Evolutionary conservation across 2,113 vertebrate genomes (phyloP).

Genomic region (Numenius arquata): DNA sequence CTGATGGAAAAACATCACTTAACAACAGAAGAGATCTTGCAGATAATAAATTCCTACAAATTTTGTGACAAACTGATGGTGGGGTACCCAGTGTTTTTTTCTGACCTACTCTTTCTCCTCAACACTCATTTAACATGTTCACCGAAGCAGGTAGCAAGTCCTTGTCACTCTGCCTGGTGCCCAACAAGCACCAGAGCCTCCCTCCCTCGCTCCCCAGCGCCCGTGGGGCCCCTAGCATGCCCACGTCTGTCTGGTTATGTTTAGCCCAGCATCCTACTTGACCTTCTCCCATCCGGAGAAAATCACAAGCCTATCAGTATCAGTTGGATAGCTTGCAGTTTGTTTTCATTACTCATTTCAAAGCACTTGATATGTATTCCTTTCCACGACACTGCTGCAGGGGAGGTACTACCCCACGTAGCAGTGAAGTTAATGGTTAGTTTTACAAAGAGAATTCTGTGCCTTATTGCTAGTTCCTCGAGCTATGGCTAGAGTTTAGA

Average conservation of each 20-base stretch:
- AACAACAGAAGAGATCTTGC: neutral
- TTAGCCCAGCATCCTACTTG: neutral
- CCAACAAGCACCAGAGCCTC: neutral
- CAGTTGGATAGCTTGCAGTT: neutral
- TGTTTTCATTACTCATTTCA: neutral
- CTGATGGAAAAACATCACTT: neutral
- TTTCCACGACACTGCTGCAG: neutral
- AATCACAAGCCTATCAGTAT: neutral
- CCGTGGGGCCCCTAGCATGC: rapidly evolving
- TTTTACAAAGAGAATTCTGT: neutral
- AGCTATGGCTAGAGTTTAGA: neutral
- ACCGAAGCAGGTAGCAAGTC: neutral
- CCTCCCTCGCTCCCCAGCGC: rapidly evolving
- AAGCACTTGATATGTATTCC: neutral
- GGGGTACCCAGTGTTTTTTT: neutral
- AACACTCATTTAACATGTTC: neutral
- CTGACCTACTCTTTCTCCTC: neutral
- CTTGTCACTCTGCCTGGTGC: neutral
- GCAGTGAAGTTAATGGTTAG: neutral
- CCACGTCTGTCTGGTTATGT: neutral
- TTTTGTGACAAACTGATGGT: neutral
- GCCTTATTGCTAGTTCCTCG: neutral
- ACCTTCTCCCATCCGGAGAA: neutral
- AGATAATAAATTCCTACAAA: neutral
- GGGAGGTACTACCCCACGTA: neutral